Evolutionary conservation across 2,888 invertebrate species (phyloP).

Genomic region (Heliconius ismenius): DNA sequence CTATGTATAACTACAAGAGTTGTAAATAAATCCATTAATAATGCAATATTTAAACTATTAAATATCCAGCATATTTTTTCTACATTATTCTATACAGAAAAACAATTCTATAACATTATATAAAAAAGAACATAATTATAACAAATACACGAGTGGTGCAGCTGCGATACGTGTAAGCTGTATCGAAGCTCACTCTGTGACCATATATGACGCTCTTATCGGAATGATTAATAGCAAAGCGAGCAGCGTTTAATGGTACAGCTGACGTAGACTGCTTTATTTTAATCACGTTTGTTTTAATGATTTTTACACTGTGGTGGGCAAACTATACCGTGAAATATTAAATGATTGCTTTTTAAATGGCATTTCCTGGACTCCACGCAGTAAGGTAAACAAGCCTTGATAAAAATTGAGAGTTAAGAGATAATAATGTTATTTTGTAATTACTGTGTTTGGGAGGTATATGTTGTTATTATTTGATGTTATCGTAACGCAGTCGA

Average conservation of each 20-base stretch:
- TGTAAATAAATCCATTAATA: too few species aligned
- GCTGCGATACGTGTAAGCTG: constrained; percentile 19
- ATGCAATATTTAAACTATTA: too few species aligned
- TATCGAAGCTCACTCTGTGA: constrained; percentile 29
- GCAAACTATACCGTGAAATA: constrained; percentile 18
- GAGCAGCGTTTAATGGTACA: constrained; percentile 40
- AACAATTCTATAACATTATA: neutral
- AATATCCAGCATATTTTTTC: neutral
- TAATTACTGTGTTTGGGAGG: constrained; percentile 4
- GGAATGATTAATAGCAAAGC: constrained; percentile 45
- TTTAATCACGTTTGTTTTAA: constrained; percentile 34
- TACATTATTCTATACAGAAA: neutral
- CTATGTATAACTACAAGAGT: too few species aligned
- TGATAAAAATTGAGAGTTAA: constrained; percentile 14
- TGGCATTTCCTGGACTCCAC: constrained; percentile 13
- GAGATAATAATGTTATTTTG: neutral
- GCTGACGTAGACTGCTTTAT: constrained; percentile 42
- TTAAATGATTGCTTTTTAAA: constrained; percentile 19
- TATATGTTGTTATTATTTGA: neutral
- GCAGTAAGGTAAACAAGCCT: constrained; percentile 15
- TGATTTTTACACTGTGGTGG: constrained; percentile 31
- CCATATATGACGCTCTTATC: constrained; percentile 48
- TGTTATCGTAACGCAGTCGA: neutral
- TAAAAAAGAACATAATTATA: neutral
- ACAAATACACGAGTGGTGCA: constrained; percentile 3